phyloP scores from a whole-genome alignment of 2,113 vertebrate species.

The Grallaria varia region DNA sequence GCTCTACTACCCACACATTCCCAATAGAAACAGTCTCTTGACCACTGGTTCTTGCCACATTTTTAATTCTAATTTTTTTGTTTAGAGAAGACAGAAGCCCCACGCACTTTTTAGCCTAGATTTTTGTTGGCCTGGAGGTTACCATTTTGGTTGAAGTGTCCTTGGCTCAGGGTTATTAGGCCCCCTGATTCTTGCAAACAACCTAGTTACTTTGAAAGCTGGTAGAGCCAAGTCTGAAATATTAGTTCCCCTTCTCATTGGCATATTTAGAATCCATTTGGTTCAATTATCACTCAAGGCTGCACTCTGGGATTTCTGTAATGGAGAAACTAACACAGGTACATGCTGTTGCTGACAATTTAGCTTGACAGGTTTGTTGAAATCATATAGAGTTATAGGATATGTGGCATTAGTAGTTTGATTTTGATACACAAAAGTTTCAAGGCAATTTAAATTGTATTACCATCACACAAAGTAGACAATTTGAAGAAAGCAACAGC shows the following conservation, averaged over 20 bases:
- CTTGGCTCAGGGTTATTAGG: not conserved
- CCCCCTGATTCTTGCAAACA: not conserved
- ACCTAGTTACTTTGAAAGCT: not conserved
- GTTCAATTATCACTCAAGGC: not conserved
- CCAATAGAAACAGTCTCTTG: not conserved
- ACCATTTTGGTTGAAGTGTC: not conserved
- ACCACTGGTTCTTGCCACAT: accelerated
- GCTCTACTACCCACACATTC: not conserved
- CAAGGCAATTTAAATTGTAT: not conserved
- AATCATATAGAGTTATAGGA: not conserved
- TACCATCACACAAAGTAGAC: not conserved
- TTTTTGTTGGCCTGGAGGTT: not conserved
- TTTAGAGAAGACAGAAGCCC: not conserved
- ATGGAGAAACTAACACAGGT: not conserved
- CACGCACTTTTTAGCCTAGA: not conserved
- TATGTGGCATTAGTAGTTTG: not conserved
- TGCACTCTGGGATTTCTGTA: not conserved
- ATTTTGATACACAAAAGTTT: not conserved
- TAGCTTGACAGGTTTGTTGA: not conserved
- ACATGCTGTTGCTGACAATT: not conserved
- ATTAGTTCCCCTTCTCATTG: not conserved
- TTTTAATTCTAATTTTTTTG: not conserved
- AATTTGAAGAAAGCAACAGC: not conserved
- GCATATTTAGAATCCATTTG: not conserved
- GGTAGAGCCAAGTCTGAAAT: not conserved